A percentile compares a stretch with the other conserved stretches of the same genome.
Evolutionary conservation across 2,888 invertebrate species (phyloP).

Genomic region (Miltochrista miniata): DNA sequence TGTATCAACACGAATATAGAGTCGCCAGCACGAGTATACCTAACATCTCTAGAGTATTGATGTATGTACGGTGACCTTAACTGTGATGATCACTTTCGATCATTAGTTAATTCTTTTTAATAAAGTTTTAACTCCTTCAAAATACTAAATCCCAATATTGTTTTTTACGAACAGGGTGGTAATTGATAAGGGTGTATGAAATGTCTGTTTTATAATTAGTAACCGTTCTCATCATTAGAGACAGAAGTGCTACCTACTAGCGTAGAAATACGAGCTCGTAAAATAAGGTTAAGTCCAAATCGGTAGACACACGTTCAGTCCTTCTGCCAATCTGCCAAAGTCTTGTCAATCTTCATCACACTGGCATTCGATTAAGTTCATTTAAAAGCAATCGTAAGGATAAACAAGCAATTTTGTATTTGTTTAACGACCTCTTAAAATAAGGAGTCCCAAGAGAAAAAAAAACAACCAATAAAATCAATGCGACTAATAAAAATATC

Average conservation of each 20-base stretch:
- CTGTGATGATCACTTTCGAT: too few species aligned
- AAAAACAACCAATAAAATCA: too few species aligned
- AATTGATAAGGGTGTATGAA: slow-evolving; percentile 16
- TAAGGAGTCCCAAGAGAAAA: too few species aligned
- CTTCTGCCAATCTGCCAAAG: slow-evolving; percentile 34
- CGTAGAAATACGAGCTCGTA: slow-evolving; percentile 8
- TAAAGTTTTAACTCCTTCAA: not conserved
- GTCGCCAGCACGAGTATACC: too few species aligned
- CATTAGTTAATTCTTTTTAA: not conserved
- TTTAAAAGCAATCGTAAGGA: slow-evolving; percentile 31
- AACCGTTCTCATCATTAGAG: slow-evolving; percentile 24
- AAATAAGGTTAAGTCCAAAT: slow-evolving; percentile 21
- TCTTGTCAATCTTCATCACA: slow-evolving; percentile 54
- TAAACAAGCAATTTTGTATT: slow-evolving; percentile 10
- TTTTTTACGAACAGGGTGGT: slow-evolving; percentile 9
- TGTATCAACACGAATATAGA: too few species aligned
- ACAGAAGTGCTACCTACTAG: not conserved
- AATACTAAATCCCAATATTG: slow-evolving; percentile 14
- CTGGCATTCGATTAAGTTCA: slow-evolving; percentile 45
- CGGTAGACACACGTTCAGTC: slow-evolving; percentile 17
- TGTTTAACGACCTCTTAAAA: not conserved
- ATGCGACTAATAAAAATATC: too few species aligned
- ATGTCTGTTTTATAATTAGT: slow-evolving; percentile 31
- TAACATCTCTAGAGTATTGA: too few species aligned
- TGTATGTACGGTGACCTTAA: too few species aligned